Evolutionary conservation across 1,140 invertebrate genomes (phyloP).

Genomic region (Pararge aegeria): DNA sequence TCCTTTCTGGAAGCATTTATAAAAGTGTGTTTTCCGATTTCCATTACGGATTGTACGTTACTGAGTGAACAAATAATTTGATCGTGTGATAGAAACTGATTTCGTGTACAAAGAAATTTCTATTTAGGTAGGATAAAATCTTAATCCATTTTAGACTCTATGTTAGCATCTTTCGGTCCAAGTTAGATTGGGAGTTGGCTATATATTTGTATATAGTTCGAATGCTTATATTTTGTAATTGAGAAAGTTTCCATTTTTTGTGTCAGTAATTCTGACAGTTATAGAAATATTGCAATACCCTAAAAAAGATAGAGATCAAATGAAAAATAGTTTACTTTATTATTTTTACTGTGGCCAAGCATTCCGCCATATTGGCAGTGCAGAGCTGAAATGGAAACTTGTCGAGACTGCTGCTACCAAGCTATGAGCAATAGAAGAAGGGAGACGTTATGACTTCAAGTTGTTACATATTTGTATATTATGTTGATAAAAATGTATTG

Average conservation of each 20-base stretch:
- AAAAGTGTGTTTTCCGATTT: constrained; percentile 11
- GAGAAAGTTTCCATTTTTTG: constrained; percentile 3
- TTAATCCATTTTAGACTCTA: neutral
- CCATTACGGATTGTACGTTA: constrained; percentile 17
- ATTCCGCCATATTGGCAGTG: neutral
- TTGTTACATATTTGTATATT: constrained; percentile 51
- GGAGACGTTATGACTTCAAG: constrained; percentile 20
- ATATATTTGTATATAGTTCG: neutral
- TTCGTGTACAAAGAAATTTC: constrained; percentile 1
- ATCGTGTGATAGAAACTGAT: constrained; percentile 1
- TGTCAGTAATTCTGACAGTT: neutral
- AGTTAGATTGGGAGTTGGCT: neutral
- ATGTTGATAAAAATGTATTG: constrained; percentile 31
- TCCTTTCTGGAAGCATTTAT: neutral
- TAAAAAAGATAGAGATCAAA: neutral
- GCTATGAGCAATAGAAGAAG: neutral
- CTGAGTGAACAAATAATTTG: neutral
- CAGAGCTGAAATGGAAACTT: neutral
- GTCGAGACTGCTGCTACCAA: neutral
- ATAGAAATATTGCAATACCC: neutral
- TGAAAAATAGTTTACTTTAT: neutral
- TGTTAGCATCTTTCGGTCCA: neutral
- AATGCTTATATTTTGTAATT: neutral
- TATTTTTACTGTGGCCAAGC: neutral
- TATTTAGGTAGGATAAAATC: neutral